A percentile compares a stretch with the other conserved stretches of the same genome.
These are phyloP conservation scores for Balanococcus diminutus DNA, from an alignment of 2,888 invertebrate species.

Conservation along the genomic window DNA sequence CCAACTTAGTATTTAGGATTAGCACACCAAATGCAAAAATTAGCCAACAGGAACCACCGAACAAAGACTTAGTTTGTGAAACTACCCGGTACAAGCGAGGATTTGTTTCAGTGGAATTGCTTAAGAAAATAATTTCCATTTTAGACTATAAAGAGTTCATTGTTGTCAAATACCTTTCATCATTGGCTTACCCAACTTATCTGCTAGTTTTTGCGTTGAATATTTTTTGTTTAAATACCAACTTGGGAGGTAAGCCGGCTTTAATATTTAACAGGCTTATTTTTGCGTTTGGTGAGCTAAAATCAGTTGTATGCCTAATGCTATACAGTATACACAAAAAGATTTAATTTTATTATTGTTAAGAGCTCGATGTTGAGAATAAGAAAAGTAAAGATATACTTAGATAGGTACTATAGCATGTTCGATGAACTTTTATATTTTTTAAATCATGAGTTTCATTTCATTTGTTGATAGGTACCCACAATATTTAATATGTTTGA, in stretches of 20 bases:
- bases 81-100: too few species aligned
- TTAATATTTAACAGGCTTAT: not conserved
- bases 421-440: not conserved
- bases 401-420: not conserved
- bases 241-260: not conserved
- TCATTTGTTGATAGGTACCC: slow-evolving; percentile 8
- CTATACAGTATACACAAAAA: not conserved
- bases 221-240: not conserved
- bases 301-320: not conserved
- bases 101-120: not conserved
- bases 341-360: not conserved
- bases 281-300: not conserved
- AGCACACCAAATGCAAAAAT: not conserved
- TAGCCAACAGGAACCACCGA: not conserved
- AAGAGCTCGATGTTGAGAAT: too few species aligned
- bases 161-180: not conserved
- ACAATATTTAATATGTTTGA: not conserved
- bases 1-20: not conserved
- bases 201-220: not conserved
- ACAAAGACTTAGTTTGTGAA: not conserved
- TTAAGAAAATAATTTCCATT: not conserved
- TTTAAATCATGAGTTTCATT: not conserved
- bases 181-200: not conserved
- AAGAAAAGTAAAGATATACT: not conserved
- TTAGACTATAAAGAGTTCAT: not conserved